Percentiles rank a stretch among this genome's conserved stretches.
Evolutionary conservation across 2,888 invertebrate species (phyloP).

Genomic region (Eumerus sabulonum): DNA sequence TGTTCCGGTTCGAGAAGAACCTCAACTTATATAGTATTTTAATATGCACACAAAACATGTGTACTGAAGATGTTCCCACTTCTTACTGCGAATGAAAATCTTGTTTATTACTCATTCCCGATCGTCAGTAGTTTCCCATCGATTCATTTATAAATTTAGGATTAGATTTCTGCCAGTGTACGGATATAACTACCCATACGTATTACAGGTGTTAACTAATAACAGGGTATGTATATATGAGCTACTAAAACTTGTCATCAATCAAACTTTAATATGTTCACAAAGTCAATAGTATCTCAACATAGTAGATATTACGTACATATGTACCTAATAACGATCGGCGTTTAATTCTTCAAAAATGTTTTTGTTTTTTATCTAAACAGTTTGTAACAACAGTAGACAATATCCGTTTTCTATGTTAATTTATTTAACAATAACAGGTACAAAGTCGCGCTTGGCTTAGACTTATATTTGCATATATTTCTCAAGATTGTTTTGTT

Average conservation of each 20-base stretch:
- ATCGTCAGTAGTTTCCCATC: slow-evolving; percentile 18
- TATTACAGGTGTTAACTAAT: slow-evolving; percentile 49
- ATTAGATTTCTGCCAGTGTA: background rate
- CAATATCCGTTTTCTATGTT: too few species aligned
- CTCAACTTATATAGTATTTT: slow-evolving; percentile 58
- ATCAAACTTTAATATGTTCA: slow-evolving; percentile 25
- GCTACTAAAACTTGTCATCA: slow-evolving; percentile 21
- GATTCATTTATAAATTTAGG: slow-evolving; percentile 28
- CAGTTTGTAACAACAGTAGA: too few species aligned
- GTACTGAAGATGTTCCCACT: slow-evolving; percentile 46
- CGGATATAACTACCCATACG: too few species aligned
- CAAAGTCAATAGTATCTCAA: background rate
- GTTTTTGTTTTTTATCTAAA: too few species aligned
- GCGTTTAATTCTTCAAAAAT: too few species aligned
- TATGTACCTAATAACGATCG: too few species aligned
- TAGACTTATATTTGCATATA: too few species aligned
- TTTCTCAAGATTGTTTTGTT: too few species aligned
- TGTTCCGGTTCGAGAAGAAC: slow-evolving; percentile 33
- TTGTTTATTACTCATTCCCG: slow-evolving; percentile 61
- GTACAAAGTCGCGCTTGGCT: too few species aligned
- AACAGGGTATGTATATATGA: slow-evolving; percentile 20
- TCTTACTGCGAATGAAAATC: slow-evolving; percentile 40
- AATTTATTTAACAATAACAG: too few species aligned
- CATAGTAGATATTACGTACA: too few species aligned
- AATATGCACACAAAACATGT: slow-evolving; percentile 12